phyloP scores from a whole-genome alignment of 2,797 vertebrate species.

The Platalea minor region DNA sequence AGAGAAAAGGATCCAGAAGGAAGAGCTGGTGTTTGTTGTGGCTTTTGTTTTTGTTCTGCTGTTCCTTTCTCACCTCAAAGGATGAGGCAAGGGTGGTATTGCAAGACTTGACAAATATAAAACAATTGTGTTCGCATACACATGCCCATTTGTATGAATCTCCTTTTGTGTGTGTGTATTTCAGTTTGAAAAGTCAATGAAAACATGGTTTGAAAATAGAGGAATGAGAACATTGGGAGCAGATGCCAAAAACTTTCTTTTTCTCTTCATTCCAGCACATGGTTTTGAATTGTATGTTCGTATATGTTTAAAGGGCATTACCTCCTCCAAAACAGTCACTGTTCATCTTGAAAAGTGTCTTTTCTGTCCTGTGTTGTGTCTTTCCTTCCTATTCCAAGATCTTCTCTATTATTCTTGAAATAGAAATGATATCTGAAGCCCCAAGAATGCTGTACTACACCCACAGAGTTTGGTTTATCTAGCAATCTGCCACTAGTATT shows the following conservation, averaged over 20 bases:
- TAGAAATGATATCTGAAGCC: not conserved
- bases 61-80: not conserved
- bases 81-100: not conserved
- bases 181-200: not conserved
- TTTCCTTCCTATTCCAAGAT: not conserved
- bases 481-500: not conserved
- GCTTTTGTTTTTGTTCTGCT: not conserved
- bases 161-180: not conserved
- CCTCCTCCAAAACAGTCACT: not conserved
- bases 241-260: not conserved
- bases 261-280: not conserved
- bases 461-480: not conserved
- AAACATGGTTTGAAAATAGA: not conserved
- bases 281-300: not conserved
- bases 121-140: not conserved
- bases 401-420: conserved; percentile 33
- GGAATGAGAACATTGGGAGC: not conserved
- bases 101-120: not conserved
- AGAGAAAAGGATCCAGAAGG: not conserved
- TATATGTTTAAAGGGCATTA: not conserved
- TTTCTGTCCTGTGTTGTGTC: not conserved
- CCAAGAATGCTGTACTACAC: not conserved
- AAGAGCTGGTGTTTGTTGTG: not conserved
- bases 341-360: not conserved
- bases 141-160: not conserved